Conservation (phyloP, 2,113 vertebrate genomes). For the Eleginops maclovinus region DNA sequence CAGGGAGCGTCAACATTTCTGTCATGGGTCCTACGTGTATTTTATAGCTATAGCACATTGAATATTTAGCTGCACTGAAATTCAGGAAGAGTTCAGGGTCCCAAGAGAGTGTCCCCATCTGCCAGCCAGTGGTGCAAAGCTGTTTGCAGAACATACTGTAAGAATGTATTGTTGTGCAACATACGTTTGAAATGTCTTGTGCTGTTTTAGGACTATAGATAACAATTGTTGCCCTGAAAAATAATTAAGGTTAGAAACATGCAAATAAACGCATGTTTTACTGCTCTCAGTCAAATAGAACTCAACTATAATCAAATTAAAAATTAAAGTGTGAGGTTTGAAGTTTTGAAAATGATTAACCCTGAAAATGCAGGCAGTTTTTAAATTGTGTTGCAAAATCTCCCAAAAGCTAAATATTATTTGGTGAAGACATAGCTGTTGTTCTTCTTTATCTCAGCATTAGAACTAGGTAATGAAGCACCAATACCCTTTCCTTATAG, state of each 20-base stretch:
- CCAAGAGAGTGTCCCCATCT: neutral
- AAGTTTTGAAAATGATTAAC: neutral
- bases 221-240: neutral
- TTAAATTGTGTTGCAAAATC: neutral
- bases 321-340: no score
- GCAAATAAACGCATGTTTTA: no score
- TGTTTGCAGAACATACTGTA: neutral
- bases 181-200: neutral
- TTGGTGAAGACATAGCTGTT: neutral
- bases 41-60: neutral
- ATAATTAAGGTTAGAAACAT: neutral
- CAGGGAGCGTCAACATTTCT: neutral
- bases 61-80: neutral
- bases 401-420: neutral
- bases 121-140: neutral
- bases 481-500: neutral
- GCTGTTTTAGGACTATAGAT: neutral
- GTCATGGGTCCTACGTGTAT: neutral
- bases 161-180: neutral
- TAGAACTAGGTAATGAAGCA: slow-evolving; percentile 2
- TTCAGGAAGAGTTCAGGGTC: neutral
- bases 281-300: neutral
- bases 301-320: neutral
- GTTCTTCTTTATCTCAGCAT: slow-evolving; percentile 6
- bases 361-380: neutral